A percentile compares a stretch with the other conserved stretches of the same genome.
These are phyloP conservation scores for Uropetala carovei DNA, from an alignment of 2,888 invertebrate species.

Conservation along the genomic window DNA sequence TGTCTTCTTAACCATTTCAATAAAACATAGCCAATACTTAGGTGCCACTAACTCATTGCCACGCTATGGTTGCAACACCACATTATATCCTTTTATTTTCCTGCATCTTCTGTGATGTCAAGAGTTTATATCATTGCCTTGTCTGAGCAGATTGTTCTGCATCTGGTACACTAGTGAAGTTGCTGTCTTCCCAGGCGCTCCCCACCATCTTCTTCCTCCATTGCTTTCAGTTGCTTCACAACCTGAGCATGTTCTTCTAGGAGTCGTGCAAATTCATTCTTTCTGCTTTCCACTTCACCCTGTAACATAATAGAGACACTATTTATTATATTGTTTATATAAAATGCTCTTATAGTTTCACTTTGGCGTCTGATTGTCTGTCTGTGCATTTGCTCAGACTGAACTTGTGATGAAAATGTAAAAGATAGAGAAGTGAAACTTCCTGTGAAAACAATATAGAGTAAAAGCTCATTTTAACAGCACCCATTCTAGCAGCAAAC, in stretches of 20 bases:
- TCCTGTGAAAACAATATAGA: no score
- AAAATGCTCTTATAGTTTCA: no score
- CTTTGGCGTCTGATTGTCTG: no score
- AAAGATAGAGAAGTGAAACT: no score
- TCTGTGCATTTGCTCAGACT: no score
- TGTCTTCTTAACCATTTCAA: not conserved
- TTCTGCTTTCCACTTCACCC: conserved; percentile 74
- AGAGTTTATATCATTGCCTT: not conserved
- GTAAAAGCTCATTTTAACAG: no score
- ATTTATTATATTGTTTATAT: no score
- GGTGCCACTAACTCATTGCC: not conserved
- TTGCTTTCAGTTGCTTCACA: conserved; percentile 74
- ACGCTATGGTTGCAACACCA: not conserved
- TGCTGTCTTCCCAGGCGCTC: not conserved
- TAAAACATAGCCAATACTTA: not conserved
- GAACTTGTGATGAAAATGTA: no score
- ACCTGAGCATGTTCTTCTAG: conserved; percentile 75
- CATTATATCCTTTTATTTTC: not conserved
- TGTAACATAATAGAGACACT: conserved; percentile 68
- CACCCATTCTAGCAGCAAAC: no score
- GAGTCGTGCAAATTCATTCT: conserved; percentile 74
- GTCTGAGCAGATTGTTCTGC: not conserved
- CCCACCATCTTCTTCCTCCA: conserved; percentile 71
- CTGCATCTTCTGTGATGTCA: conserved; percentile 11
- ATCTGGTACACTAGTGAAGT: conserved; percentile 12